Percentiles rank a stretch among this genome's conserved stretches.
phyloP scores from a whole-genome alignment of 2,888 invertebrate species.

The Mallateleia sp. region DNA sequence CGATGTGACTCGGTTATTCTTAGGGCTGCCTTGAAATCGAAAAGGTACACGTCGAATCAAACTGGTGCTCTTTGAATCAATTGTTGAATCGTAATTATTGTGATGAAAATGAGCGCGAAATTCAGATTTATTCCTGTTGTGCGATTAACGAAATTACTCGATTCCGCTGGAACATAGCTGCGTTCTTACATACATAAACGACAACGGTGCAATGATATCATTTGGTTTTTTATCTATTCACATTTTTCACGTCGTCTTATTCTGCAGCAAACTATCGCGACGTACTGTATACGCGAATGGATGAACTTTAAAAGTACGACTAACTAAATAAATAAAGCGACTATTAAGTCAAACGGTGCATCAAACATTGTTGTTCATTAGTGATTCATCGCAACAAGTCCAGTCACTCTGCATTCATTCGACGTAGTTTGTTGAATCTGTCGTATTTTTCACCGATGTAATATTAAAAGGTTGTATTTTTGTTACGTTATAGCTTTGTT shows the following conservation, averaged over 20 bases:
- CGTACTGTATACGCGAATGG: constrained; percentile 50
- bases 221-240: constrained; percentile 75
- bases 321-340: constrained; percentile 19
- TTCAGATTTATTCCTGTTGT: constrained; percentile 40
- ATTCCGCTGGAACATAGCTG: constrained; percentile 84
- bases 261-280: constrained; percentile 59
- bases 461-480: constrained; percentile 35
- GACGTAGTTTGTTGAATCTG: constrained; percentile 4
- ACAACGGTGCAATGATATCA: constrained; percentile 86
- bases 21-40: constrained; percentile 3
- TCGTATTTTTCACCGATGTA: background rate
- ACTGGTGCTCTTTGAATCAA: constrained; percentile 48
- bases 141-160: constrained; percentile 70
- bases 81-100: constrained; percentile 32
- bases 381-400: background rate
- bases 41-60: constrained; percentile 37
- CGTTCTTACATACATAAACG: constrained; percentile 79
- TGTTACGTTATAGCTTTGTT: background rate
- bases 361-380: constrained; percentile 66
- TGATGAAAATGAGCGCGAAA: constrained; percentile 32
- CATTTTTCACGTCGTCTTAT: constrained; percentile 75
- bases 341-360: constrained; percentile 12
- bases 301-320: constrained; percentile 47
- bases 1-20: background rate
- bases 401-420: constrained; percentile 1